Evolutionary conservation across 2,888 invertebrate species (phyloP).

Genomic region (Gerris lacustris): DNA sequence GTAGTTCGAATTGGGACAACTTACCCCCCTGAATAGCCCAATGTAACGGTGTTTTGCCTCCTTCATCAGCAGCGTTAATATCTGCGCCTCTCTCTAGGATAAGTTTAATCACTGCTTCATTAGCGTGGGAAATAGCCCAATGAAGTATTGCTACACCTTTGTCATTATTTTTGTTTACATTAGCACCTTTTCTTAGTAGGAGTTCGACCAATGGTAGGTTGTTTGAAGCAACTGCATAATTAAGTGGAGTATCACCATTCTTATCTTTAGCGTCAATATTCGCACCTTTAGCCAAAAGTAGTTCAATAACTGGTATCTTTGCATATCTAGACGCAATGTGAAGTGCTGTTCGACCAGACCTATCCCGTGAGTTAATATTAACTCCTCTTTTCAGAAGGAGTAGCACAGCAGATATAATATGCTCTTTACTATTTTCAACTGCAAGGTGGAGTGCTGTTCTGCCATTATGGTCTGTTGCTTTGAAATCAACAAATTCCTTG

Average conservation of each 20-base stretch:
- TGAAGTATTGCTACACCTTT: no score
- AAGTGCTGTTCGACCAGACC: slow-evolving; percentile 10
- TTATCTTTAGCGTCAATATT: slow-evolving; percentile 10
- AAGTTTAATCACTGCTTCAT: no score
- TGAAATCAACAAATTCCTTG: no score
- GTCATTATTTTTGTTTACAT: not conserved
- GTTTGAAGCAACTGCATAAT: slow-evolving; percentile 10
- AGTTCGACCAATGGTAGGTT: slow-evolving; percentile 11
- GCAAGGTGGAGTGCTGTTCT: slow-evolving; percentile 14
- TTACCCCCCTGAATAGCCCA: not conserved
- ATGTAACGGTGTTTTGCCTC: slow-evolving; percentile 9
- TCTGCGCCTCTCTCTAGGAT: not conserved
- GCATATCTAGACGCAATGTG: slow-evolving; percentile 2
- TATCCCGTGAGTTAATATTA: slow-evolving; percentile 7
- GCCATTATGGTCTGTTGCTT: no score
- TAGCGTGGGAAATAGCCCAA: no score
- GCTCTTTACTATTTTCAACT: not conserved
- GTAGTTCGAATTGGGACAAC: not conserved
- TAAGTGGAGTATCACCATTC: slow-evolving; percentile 14
- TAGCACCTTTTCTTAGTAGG: slow-evolving; percentile 16
- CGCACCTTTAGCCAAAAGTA: slow-evolving; percentile 2
- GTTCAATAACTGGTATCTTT: not conserved
- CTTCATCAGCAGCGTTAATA: not conserved
- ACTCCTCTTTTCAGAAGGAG: slow-evolving; percentile 9
- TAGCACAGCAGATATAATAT: slow-evolving; percentile 6